These are phyloP conservation scores for Bombycilla garrulus DNA, from an alignment of 2,113 vertebrate genomes.

Conservation along the genomic window DNA sequence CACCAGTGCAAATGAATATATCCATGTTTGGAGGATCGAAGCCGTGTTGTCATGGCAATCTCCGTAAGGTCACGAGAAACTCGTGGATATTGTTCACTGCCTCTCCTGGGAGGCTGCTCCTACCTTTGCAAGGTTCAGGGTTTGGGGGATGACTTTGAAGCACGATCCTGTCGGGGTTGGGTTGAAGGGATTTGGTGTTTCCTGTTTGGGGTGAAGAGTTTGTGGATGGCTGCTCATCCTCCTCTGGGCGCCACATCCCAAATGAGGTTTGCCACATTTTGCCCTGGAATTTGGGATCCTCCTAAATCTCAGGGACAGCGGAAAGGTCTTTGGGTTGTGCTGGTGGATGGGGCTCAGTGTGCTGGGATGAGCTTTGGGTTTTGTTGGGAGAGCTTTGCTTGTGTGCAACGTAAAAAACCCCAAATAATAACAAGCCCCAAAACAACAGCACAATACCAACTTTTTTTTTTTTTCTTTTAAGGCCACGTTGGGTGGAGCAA, in stretches of 20 bases:
- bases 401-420: not conserved
- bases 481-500: fast-evolving
- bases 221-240: fast-evolving
- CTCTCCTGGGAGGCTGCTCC: constrained; percentile 3
- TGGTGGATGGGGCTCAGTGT: not conserved
- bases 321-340: not conserved
- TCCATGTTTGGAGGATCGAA: constrained; percentile 34
- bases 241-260: fast-evolving
- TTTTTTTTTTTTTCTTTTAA: not conserved
- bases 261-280: too few relatives aligned
- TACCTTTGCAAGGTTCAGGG: not conserved
- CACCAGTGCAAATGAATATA: constrained; percentile 42
- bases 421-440: too few relatives aligned
- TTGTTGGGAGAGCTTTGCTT: not conserved
- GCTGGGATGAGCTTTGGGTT: not conserved
- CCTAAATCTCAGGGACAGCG: not conserved
- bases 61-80: constrained; percentile 48
- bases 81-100: not conserved
- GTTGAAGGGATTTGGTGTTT: not conserved
- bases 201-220: not conserved
- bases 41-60: constrained; percentile 60
- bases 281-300: not conserved
- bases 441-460: not conserved
- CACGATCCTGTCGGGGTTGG: fast-evolving
- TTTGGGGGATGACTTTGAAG: not conserved